Evolutionary conservation across 2,888 invertebrate species (phyloP).

Genomic region (Eumacrocentrus americanus): DNA sequence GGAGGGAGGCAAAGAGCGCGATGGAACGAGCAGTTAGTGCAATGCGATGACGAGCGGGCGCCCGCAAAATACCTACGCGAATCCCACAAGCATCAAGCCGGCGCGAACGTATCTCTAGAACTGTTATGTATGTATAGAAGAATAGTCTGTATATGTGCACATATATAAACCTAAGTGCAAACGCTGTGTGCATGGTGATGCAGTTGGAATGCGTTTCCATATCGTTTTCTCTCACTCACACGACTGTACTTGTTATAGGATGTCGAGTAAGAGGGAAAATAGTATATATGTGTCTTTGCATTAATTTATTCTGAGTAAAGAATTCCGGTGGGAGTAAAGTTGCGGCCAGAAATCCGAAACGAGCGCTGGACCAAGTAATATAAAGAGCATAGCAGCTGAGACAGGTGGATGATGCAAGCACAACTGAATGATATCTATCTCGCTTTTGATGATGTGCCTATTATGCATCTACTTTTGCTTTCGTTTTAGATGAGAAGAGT

Average conservation of each 20-base stretch:
- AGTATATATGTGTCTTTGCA: neutral
- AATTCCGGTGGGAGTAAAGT: neutral
- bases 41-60: slow-evolving; percentile 4
- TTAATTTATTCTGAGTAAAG: neutral
- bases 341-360: no score
- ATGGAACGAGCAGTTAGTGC: slow-evolving; percentile 2
- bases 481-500: no score
- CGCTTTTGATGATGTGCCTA: no score
- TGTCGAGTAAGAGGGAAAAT: neutral
- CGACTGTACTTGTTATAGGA: slow-evolving; percentile 3
- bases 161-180: slow-evolving; percentile 6
- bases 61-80: slow-evolving; percentile 12
- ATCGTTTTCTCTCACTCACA: slow-evolving; percentile 5
- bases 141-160: neutral
- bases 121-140: neutral
- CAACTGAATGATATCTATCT: no score
- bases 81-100: neutral
- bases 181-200: slow-evolving; percentile 6
- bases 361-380: no score
- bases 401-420: no score
- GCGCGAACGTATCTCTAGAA: neutral
- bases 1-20: neutral
- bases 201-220: slow-evolving; percentile 11
- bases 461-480: no score
- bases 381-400: no score